phyloP scores from a whole-genome alignment of 2,113 vertebrate species.

The Hymenochirus boettgeri region DNA sequence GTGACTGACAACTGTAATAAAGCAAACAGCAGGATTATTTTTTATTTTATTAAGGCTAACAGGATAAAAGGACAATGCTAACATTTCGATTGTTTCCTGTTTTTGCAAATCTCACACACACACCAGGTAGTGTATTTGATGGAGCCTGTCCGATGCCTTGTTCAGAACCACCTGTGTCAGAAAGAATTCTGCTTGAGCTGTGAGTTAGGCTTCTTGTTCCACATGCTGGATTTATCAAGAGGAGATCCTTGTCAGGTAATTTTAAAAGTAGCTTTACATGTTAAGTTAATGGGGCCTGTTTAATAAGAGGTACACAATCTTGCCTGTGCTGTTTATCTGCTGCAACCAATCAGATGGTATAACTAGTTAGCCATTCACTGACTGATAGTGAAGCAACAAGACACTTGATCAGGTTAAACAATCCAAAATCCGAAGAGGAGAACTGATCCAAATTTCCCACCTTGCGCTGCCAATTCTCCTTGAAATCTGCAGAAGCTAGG shows the following conservation, averaged over 20 bases:
- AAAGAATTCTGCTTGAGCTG: constrained; percentile 98
- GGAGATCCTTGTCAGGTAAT: constrained; percentile 93
- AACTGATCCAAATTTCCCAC: no score
- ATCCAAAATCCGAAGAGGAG: no score
- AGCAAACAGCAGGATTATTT: neutral
- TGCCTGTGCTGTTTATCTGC: no score
- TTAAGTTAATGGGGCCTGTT: no score
- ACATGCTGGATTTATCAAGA: constrained; percentile 93
- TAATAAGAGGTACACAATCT: no score
- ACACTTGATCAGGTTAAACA: no score
- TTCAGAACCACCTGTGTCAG: constrained; percentile 96
- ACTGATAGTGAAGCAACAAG: no score
- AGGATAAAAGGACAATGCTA: neutral
- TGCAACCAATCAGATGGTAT: no score
- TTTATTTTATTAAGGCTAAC: neutral
- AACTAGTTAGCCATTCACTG: no score
- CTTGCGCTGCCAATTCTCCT: no score
- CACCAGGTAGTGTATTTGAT: constrained; percentile 88
- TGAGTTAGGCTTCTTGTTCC: constrained; percentile 93
- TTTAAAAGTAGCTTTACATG: no score
- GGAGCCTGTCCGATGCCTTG: constrained; percentile 90
- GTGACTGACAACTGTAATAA: neutral
- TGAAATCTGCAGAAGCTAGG: no score
- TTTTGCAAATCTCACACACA: neutral
- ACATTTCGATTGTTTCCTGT: neutral